Evolutionary conservation across 2,888 invertebrate species (phyloP).

Genomic region (Galerucella nymphaeae): DNA sequence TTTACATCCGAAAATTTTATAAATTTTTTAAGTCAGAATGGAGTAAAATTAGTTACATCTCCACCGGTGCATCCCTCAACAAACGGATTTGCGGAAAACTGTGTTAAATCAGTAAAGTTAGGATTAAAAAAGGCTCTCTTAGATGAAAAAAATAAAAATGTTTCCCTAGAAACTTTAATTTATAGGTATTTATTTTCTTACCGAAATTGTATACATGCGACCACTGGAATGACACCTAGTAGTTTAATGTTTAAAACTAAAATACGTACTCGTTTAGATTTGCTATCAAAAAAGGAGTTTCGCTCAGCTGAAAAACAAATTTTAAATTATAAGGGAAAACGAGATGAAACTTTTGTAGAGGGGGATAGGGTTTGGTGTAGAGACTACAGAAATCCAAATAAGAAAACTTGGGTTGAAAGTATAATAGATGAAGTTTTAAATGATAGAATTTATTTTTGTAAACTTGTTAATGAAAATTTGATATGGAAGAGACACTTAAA

Average conservation of each 20-base stretch:
- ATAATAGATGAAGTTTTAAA: not conserved
- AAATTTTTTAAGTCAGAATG: conserved; percentile 15
- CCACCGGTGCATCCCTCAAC: conserved; percentile 12
- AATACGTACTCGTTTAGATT: too few relatives aligned
- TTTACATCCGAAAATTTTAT: conserved; percentile 24
- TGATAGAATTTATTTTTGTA: too few relatives aligned
- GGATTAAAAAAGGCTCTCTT: conserved; percentile 1
- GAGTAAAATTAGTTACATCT: conserved; percentile 28
- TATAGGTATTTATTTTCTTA: conserved; percentile 1
- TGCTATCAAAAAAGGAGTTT: too few relatives aligned
- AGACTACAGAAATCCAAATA: too few relatives aligned
- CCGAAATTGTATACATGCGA: conserved; percentile 1
- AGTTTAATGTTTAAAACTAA: not conserved
- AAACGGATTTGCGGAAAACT: conserved; percentile 8
- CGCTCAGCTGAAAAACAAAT: too few relatives aligned
- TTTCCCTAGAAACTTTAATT: not conserved
- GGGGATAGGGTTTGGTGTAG: too few relatives aligned
- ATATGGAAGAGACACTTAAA: too few relatives aligned
- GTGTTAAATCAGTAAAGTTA: conserved; percentile 2
- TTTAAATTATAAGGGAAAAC: too few relatives aligned
- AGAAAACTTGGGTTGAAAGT: too few relatives aligned
- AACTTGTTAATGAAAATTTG: too few relatives aligned
- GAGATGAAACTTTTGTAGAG: too few relatives aligned
- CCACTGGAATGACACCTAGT: conserved; percentile 6
- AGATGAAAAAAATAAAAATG: conserved; percentile 16